phyloP scores from a whole-genome alignment of 2,797 vertebrate species.

The Acanthurus leucopareius region DNA sequence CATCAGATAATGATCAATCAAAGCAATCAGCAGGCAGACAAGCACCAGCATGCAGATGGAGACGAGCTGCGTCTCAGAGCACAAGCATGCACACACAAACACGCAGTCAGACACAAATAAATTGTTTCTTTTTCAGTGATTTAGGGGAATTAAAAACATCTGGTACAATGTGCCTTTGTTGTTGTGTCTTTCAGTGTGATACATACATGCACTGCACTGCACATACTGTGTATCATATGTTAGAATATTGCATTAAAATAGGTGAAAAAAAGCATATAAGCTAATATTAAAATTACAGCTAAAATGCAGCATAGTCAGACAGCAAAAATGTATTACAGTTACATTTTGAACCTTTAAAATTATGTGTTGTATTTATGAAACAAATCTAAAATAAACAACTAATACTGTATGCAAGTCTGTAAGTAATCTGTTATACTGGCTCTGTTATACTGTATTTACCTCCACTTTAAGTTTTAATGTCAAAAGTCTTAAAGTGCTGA shows the following conservation, averaged over 20 bases:
- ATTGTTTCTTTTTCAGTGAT: background rate
- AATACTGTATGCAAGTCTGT: too few relatives aligned
- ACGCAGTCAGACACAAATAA: constrained; percentile 11
- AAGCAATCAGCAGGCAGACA: constrained; percentile 65
- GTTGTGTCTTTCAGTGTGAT: background rate
- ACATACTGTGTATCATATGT: too few relatives aligned
- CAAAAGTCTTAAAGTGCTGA: too few relatives aligned
- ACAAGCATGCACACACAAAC: constrained; percentile 15
- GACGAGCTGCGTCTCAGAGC: background rate
- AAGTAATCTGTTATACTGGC: too few relatives aligned
- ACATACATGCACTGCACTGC: background rate
- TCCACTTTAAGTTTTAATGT: too few relatives aligned
- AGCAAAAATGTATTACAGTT: background rate
- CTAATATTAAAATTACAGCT: background rate
- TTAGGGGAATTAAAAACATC: background rate
- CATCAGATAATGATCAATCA: constrained; percentile 87
- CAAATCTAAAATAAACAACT: too few relatives aligned
- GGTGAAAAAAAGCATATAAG: too few relatives aligned
- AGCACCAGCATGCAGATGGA: constrained; percentile 70
- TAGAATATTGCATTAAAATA: too few relatives aligned
- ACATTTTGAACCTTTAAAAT: background rate
- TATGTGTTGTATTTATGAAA: too few relatives aligned
- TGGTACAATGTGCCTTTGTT: background rate
- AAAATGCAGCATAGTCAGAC: background rate
- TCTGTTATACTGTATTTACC: too few relatives aligned